Evolutionary conservation across 1,140 invertebrate genomes (phyloP).

Genomic region (Drosophila tani): DNA sequence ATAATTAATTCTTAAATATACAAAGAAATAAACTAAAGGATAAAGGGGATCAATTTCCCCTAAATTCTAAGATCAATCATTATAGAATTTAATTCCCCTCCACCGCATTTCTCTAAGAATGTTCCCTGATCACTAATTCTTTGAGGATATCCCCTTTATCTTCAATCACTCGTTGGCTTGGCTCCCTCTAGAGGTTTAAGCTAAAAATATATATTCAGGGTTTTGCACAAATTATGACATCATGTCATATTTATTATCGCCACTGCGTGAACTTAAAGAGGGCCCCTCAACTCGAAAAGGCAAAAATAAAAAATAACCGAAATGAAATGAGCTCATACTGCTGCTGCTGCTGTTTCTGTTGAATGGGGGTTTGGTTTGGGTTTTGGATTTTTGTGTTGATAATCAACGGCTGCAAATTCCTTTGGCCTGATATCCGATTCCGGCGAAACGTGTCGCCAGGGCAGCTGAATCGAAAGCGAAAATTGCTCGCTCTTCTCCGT

Average conservation of each 20-base stretch:
- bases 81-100: too few species aligned
- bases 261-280: slow-evolving; percentile 67
- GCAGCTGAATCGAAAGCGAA: slow-evolving; percentile 10
- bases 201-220: background rate
- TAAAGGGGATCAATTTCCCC: too few species aligned
- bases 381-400: slow-evolving; percentile 8
- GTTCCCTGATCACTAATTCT: too few species aligned
- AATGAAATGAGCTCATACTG: slow-evolving; percentile 29
- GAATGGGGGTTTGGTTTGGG: slow-evolving; percentile 11
- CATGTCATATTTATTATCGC: slow-evolving; percentile 76
- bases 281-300: slow-evolving; percentile 23
- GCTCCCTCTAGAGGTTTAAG: background rate
- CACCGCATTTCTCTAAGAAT: too few species aligned
- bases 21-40: too few species aligned
- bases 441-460: slow-evolving; percentile 7
- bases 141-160: background rate
- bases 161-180: background rate
- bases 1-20: too few species aligned
- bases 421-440: slow-evolving; percentile 30
- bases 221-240: slow-evolving; percentile 74
- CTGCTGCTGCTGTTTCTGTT: background rate
- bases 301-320: slow-evolving; percentile 13
- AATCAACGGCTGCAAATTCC: slow-evolving; percentile 45
- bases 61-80: too few species aligned
- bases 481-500: slow-evolving; percentile 9